Percentiles rank a stretch among this genome's conserved stretches.
Evolutionary conservation across 2,113 vertebrate genomes (phyloP).

Genomic region (Eulemur rufifrons): DNA sequence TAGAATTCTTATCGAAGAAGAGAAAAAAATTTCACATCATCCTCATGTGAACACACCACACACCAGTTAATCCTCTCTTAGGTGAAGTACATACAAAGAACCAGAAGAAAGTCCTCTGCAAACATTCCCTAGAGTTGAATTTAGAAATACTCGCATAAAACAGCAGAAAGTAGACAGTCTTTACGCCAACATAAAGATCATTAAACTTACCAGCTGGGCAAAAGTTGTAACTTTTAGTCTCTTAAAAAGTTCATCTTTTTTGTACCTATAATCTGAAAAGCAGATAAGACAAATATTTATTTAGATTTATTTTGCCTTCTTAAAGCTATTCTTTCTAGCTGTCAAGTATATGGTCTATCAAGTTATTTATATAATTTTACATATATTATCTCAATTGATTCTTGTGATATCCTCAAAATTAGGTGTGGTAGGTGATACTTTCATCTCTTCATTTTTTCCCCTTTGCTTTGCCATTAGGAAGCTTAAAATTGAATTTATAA

Average conservation of each 20-base stretch:
- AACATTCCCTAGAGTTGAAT: neutral
- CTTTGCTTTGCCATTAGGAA: neutral
- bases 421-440: neutral
- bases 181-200: neutral
- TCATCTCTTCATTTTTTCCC: neutral
- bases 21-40: neutral
- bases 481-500: neutral
- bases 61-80: neutral
- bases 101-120: neutral
- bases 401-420: neutral
- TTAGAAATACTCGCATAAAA: neutral
- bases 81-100: neutral
- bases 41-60: neutral
- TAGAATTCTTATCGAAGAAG: constrained; percentile 32
- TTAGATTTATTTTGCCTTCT: neutral
- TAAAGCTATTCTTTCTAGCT: constrained; percentile 12
- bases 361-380: neutral
- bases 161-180: neutral
- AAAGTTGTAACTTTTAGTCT: constrained; percentile 96
- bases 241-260: constrained; percentile 96
- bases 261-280: constrained; percentile 94
- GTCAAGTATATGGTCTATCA: neutral
- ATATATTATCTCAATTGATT: neutral
- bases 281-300: neutral
- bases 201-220: constrained; percentile 93